A percentile compares a stretch with the other conserved stretches of the same genome.
Evolutionary conservation across 2,113 vertebrate genomes (phyloP).

Genomic region (Syrmaticus mikado): DNA sequence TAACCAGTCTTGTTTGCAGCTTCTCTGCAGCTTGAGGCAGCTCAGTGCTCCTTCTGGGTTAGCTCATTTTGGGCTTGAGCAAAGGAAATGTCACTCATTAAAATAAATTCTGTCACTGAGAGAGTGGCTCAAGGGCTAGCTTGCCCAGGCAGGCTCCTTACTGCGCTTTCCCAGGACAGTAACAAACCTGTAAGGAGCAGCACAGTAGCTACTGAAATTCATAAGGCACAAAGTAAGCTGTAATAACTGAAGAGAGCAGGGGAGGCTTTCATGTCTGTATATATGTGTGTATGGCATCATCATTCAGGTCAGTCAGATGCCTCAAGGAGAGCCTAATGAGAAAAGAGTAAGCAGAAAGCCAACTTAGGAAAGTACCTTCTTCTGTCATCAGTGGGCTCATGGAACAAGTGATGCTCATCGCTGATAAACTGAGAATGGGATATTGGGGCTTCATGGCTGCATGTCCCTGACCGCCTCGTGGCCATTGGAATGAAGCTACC

Average conservation of each 20-base stretch:
- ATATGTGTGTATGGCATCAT: fast-evolving
- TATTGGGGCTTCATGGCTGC: fast-evolving
- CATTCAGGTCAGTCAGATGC: background rate
- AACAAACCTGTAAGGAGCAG: background rate
- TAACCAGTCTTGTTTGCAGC: background rate
- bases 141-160: background rate
- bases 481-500: background rate
- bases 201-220: background rate
- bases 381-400: fast-evolving
- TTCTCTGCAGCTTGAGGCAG: background rate
- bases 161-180: background rate
- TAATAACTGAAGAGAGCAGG: background rate
- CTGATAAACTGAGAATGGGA: background rate
- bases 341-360: background rate
- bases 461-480: background rate
- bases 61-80: background rate
- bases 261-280: background rate
- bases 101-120: background rate
- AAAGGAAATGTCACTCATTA: background rate
- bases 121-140: background rate
- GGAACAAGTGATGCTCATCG: fast-evolving
- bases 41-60: background rate
- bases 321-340: background rate
- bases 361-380: background rate
- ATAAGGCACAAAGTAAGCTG: background rate